phyloP scores from a whole-genome alignment of 1,140 invertebrate species.

The Drosophila pruinosa region DNA sequence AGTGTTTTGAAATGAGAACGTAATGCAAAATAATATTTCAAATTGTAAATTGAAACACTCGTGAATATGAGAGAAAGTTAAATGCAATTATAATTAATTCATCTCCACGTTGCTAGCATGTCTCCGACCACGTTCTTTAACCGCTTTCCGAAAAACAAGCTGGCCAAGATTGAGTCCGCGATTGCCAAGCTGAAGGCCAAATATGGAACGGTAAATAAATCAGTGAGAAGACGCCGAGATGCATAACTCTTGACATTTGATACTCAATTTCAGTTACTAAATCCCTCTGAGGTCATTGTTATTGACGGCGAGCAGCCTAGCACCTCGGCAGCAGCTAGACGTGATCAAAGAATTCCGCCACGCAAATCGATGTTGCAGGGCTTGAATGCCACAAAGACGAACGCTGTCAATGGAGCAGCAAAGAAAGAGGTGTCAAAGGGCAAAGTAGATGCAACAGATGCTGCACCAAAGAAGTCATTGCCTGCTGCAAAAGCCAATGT shows the following conservation, averaged over 20 bases:
- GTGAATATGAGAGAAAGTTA: no score
- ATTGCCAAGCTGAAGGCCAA: conserved; percentile 43
- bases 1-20: no score
- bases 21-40: no score
- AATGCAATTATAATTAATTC: background rate
- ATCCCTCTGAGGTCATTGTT: conserved; percentile 14
- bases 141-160: background rate
- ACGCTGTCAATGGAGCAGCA: background rate
- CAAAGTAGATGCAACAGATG: background rate
- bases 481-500: background rate
- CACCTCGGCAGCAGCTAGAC: background rate
- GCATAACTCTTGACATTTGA: background rate
- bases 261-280: background rate
- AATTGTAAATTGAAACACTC: no score
- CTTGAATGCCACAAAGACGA: background rate
- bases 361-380: no score
- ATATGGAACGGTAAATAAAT: conserved; percentile 41
- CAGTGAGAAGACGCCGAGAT: background rate
- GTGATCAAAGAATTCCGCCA: background rate
- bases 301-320: conserved; percentile 5
- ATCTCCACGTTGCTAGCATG: conserved; percentile 3
- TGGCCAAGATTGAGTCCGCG: conserved; percentile 44
- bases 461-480: background rate
- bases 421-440: background rate
- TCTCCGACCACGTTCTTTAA: background rate